Conservation (phyloP, 2,797 vertebrate species). For the Euthynnus affinis region DNA sequence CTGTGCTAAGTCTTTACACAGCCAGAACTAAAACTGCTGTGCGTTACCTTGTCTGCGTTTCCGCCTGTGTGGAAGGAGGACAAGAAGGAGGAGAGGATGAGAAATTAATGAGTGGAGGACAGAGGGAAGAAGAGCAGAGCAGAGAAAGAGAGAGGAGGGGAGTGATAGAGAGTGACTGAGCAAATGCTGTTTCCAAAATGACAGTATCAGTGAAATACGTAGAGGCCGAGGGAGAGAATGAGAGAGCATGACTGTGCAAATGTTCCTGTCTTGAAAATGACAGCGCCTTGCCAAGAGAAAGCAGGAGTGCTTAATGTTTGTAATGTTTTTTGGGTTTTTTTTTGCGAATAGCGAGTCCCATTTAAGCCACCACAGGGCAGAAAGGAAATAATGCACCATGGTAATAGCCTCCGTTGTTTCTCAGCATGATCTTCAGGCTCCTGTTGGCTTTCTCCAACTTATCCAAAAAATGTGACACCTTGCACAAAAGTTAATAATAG, state of each 20-base stretch:
- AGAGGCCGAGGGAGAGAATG: conserved; percentile 55
- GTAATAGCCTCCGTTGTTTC: conserved; percentile 69
- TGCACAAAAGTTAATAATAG: conserved; percentile 75
- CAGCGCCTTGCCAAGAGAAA: conserved; percentile 56
- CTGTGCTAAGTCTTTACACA: conserved; percentile 40
- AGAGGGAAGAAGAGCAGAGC: conserved; percentile 27
- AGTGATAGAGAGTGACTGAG: conserved; percentile 64
- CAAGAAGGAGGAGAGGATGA: conserved; percentile 34
- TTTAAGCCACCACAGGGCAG: conserved; percentile 64
- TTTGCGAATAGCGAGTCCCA: conserved; percentile 44
- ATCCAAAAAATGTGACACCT: conserved; percentile 66
- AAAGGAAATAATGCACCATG: conserved; percentile 61
- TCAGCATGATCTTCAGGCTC: conserved; percentile 32
- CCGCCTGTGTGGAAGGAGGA: conserved; percentile 22
- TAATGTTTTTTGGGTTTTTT: conserved; percentile 21
- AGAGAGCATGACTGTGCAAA: conserved; percentile 72
- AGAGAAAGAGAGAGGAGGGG: neutral
- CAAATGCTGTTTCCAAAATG: conserved; percentile 69
- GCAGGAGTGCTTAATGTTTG: conserved; percentile 65
- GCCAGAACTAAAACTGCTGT: conserved; percentile 34
- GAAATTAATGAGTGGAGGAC: conserved; percentile 37
- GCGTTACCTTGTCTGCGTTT: conserved; percentile 43
- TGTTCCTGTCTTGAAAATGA: conserved; percentile 65
- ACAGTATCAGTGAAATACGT: conserved; percentile 60
- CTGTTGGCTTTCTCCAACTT: conserved; percentile 29